Evolutionary conservation across 2,888 invertebrate genomes (phyloP).

Genomic region (Atethmia centrago): DNA sequence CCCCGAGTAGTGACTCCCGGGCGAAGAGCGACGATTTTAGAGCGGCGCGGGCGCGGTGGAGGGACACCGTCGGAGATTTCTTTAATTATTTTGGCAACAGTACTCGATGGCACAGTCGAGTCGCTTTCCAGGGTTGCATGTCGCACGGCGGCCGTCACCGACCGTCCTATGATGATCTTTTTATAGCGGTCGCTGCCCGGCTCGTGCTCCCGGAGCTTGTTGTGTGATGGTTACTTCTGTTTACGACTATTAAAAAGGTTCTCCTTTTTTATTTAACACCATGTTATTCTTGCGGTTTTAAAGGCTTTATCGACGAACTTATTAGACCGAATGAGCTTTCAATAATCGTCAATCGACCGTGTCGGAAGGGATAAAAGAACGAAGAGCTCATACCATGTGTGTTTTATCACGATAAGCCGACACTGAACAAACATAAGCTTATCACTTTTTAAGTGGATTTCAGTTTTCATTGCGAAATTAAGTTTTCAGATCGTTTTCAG

Average conservation of each 20-base stretch:
- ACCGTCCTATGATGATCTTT: constrained; percentile 89
- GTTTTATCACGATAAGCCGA: constrained; percentile 62
- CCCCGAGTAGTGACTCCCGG: constrained; percentile 91
- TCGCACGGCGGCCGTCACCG: constrained; percentile 86
- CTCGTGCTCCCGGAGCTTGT: constrained; percentile 84
- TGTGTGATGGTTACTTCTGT: constrained; percentile 76
- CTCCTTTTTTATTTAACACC: constrained; percentile 62
- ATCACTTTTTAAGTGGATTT: constrained; percentile 60
- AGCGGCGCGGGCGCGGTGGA: constrained; percentile 92
- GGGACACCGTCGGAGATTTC: constrained; percentile 92
- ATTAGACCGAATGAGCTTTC: constrained; percentile 52
- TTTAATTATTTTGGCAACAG: constrained; percentile 95
- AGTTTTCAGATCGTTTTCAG: constrained; percentile 47
- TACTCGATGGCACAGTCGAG: constrained; percentile 90
- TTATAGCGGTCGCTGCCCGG: constrained; percentile 90
- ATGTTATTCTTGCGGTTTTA: constrained; percentile 44
- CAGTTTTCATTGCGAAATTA: constrained; percentile 55
- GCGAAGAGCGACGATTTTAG: constrained; percentile 91
- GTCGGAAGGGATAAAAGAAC: constrained; percentile 49
- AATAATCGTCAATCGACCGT: constrained; percentile 44
- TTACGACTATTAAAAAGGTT: constrained; percentile 76
- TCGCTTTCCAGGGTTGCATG: constrained; percentile 91
- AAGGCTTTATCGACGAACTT: constrained; percentile 22
- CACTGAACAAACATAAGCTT: constrained; percentile 64
- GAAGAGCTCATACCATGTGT: constrained; percentile 35